Percentiles rank a stretch among this genome's conserved stretches.
Conservation (phyloP, 2,113 vertebrate species). For the Sphaerodactylus townsendi region DNA sequence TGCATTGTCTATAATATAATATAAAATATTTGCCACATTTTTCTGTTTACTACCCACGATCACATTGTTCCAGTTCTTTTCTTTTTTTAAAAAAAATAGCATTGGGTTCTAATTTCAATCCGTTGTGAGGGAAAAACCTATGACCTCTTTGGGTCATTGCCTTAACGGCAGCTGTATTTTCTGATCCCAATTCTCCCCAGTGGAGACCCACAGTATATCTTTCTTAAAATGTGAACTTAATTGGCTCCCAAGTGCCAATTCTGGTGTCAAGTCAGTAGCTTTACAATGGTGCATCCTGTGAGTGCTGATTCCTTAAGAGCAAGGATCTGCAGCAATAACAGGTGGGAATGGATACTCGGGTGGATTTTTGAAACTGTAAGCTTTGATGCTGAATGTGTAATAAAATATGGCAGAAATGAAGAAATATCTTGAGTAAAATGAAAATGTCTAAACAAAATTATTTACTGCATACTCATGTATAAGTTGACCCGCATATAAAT, state of each 20-base stretch:
- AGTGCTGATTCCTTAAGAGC: neutral
- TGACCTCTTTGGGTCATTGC: neutral
- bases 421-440: neutral
- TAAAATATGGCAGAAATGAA: neutral
- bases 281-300: neutral
- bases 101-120: neutral
- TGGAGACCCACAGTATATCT: neutral
- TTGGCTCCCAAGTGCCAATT: neutral
- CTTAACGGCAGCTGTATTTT: neutral
- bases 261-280: neutral
- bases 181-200: neutral
- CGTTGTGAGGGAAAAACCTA: too few species aligned
- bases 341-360: neutral
- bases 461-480: too few species aligned
- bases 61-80: neutral
- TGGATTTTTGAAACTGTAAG: neutral
- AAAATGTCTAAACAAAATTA: neutral
- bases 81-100: neutral
- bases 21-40: neutral
- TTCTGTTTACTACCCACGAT: neutral
- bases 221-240: neutral
- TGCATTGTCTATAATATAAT: neutral
- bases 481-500: too few species aligned
- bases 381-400: neutral
- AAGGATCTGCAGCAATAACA: neutral